A percentile compares a stretch with the other conserved stretches of the same genome.
Conservation (phyloP, 2,888 invertebrate species). For the Rambutsinella grinnellia region DNA sequence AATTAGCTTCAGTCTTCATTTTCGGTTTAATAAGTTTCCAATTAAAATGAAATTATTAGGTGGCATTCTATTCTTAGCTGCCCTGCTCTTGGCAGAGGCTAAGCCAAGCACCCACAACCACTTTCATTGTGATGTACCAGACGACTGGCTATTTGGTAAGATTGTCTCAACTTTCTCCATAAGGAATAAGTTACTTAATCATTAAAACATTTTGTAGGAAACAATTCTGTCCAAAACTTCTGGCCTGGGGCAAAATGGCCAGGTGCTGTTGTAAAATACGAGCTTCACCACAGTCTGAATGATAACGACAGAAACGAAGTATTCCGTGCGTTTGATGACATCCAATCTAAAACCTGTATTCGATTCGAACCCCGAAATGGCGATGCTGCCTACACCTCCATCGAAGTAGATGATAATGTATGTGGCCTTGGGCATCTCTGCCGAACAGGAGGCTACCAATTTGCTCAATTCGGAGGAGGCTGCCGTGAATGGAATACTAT, state of each 20-base stretch:
- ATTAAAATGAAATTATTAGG: too few species aligned
- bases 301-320: background rate
- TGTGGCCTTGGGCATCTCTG: constrained; percentile 16
- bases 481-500: constrained; percentile 8
- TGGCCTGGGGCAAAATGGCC: constrained; percentile 7
- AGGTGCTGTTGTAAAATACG: background rate
- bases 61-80: too few species aligned
- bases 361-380: background rate
- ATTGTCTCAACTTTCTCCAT: too few species aligned
- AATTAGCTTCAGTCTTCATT: too few species aligned
- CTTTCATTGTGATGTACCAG: too few species aligned
- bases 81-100: too few species aligned
- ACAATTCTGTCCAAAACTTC: too few species aligned
- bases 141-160: too few species aligned
- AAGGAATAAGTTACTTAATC: too few species aligned
- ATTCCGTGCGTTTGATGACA: background rate
- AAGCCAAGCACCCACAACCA: too few species aligned
- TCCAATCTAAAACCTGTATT: constrained; percentile 24
- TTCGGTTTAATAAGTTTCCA: too few species aligned
- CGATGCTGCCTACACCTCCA: background rate
- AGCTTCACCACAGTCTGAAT: background rate
- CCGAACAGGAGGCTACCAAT: background rate
- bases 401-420: background rate
- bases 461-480: constrained; percentile 20
- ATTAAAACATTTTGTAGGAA: too few species aligned